phyloP scores from a whole-genome alignment of 2,797 vertebrate species.

The Amniataba percoides region DNA sequence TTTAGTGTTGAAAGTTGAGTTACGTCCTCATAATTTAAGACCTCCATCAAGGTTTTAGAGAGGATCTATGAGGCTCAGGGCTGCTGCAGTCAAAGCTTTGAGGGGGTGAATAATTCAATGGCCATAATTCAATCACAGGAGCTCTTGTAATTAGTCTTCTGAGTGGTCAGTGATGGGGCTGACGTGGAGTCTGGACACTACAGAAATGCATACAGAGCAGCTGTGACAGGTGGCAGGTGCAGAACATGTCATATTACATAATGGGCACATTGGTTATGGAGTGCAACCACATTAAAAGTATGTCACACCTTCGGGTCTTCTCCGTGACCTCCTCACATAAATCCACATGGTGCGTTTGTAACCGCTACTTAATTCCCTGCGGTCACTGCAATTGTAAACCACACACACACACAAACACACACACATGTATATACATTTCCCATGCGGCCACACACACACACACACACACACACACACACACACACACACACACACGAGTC shows the following conservation, averaged over 20 bases:
- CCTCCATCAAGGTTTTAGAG: constrained; percentile 20
- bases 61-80: constrained; percentile 3
- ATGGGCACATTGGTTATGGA: constrained; percentile 52
- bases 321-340: constrained; percentile 61
- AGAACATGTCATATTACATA: constrained; percentile 57
- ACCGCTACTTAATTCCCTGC: constrained; percentile 56
- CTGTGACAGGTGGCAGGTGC: constrained; percentile 43
- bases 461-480: too few relatives aligned
- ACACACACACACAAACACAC: constrained; percentile 52
- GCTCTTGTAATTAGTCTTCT: constrained; percentile 27
- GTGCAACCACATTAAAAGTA: constrained; percentile 58
- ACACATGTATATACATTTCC: constrained; percentile 4
- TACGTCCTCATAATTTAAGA: constrained; percentile 26
- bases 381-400: constrained; percentile 48
- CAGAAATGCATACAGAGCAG: constrained; percentile 12
- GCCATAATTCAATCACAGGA: constrained; percentile 7
- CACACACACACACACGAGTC: constrained; percentile 18
- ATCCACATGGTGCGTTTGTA: constrained; percentile 41
- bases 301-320: constrained; percentile 67
- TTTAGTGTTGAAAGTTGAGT: constrained; percentile 33
- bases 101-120: constrained; percentile 32
- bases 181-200: neutral
- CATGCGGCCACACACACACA: constrained; percentile 23
- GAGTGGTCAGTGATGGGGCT: constrained; percentile 17
- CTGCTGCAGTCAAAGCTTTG: constrained; percentile 4